Evolutionary conservation across 2,888 invertebrate species (phyloP).

Genomic region (Diarsia brunnea): DNA sequence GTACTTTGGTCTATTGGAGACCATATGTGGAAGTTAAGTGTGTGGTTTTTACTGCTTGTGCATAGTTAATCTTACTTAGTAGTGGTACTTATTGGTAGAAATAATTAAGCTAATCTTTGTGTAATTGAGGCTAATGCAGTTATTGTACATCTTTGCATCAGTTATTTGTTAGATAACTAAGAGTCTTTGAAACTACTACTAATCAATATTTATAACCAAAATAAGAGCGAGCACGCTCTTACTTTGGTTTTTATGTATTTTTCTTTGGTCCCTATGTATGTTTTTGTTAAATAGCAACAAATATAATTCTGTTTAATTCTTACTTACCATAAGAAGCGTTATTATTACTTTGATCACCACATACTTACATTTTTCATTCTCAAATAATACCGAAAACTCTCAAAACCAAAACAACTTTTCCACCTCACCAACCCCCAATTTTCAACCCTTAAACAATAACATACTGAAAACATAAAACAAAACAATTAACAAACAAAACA

Average conservation of each 20-base stretch:
- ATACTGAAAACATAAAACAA: slow-evolving; percentile 40
- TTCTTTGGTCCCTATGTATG: background rate
- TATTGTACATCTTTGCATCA: background rate
- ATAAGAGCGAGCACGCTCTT: background rate
- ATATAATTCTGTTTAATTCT: background rate
- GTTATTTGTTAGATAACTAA: background rate
- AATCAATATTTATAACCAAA: background rate
- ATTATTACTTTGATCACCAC: too few species aligned
- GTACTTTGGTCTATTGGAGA: slow-evolving; percentile 33
- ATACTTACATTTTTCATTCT: too few species aligned
- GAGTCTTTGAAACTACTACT: background rate
- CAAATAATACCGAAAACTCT: background rate
- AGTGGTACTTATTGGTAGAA: background rate
- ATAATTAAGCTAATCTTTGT: slow-evolving; percentile 1
- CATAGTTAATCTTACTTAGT: slow-evolving; percentile 24
- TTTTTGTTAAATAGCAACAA: background rate
- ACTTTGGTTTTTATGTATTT: too few species aligned
- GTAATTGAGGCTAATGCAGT: background rate
- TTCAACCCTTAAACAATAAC: slow-evolving; percentile 5
- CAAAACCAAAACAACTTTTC: slow-evolving; percentile 1
- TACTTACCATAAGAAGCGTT: background rate
- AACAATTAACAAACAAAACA: slow-evolving; percentile 44
- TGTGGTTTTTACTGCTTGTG: slow-evolving; percentile 39
- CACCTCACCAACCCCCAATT: background rate
- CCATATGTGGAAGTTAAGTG: slow-evolving; percentile 19